Evolutionary conservation across 2,797 vertebrate species (phyloP), one percentile per base, ranked within the genome.

Genomic region (Pogonophryne albipinna): DNA sequence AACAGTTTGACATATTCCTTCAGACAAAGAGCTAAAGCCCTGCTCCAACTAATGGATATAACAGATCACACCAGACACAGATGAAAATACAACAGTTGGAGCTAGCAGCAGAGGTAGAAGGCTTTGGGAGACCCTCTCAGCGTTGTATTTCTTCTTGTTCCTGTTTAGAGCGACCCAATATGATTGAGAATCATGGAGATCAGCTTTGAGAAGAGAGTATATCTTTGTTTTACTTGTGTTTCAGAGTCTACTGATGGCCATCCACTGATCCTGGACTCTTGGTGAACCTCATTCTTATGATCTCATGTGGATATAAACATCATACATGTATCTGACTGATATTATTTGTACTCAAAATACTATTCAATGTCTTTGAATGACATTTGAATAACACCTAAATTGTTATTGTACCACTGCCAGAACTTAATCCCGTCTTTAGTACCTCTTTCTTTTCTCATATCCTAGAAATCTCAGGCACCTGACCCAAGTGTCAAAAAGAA

Each of bases 31-130:
- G 76, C 85, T 76, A 62, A 80, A 75, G 87, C 82, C 83, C 82
- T 88, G 71, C 82, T 79, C 31, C 58, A 82, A 84, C 84, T 94
- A 88, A 94, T 94, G 92, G 85, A 83, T 84, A 68, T 81, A 94
- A 89, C 93, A 93, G 91, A 92, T 82, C 76, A 60, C 49, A 78
- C 73, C 66, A 83, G 74, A 76, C 46, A 6, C 60, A 83, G 72
- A 84, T 79, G 83, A 85, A 88, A 87, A 87, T 84, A 78, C 80
- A 80, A 79, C 83, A 76, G 70, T 50, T 65, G 65, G 77, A 75
- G 77, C 82, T 60, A 79, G 63, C 57, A 77, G 66, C 64, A 67
- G 84, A 82, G 78, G 60, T 66, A 53, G 74, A 79, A 75, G 52
- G 82, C 65, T 63, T 57, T 19, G 55, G 62, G 71, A 80, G 59